Evolutionary conservation across 2,888 invertebrate genomes (phyloP), one percentile per base, ranked within the genome.

Genomic region (Anorthoa munda): DNA sequence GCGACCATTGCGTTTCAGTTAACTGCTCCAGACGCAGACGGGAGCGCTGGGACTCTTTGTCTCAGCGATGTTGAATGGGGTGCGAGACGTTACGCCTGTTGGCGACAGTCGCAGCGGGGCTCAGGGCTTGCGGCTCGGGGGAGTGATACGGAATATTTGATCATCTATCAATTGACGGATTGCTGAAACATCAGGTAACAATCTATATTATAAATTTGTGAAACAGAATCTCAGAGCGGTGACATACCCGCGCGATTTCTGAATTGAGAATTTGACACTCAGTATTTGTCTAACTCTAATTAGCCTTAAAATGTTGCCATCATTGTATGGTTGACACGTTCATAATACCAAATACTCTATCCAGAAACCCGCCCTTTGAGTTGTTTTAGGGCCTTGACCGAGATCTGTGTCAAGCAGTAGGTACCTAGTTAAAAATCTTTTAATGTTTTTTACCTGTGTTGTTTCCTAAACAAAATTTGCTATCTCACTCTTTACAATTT

Each of bases 1-100:
- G 13, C 56, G 51, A 48, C 53, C 65, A 63, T 53, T 70, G 59
- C 21, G 17, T 63, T 61, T 66, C 48, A 72, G 68, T 72, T 61
- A 82, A 67, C 56, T 15, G 21, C 18, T 56, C 13, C 61, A 51
- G 58, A 39, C 45, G 18, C 61, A 51, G 58, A 39, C 45, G 18
- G 21, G 18, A 53, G 59, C 74, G 21, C 26, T 17, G 61, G 65
- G 59, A 53, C 63, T 69, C 15, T 55, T 66, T 66, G 79, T 59
- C 50, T 63, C 56, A 76, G 56, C 46, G 31, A 68, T 26, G 66
- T 23, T 73, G 50, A 55, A 82, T 82, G 56, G 65, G 73, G 68
- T 68, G 78, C 67, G 68, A 78, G 31, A 66, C 48, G 53, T 17
- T 39, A 56, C 64, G 50, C 58, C 66, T 66, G 65, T 50, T 48